Evolutionary conservation across 2,888 invertebrate species (phyloP), one percentile per base, ranked within the genome.

Genomic region (Eledone cirrhosa): DNA sequence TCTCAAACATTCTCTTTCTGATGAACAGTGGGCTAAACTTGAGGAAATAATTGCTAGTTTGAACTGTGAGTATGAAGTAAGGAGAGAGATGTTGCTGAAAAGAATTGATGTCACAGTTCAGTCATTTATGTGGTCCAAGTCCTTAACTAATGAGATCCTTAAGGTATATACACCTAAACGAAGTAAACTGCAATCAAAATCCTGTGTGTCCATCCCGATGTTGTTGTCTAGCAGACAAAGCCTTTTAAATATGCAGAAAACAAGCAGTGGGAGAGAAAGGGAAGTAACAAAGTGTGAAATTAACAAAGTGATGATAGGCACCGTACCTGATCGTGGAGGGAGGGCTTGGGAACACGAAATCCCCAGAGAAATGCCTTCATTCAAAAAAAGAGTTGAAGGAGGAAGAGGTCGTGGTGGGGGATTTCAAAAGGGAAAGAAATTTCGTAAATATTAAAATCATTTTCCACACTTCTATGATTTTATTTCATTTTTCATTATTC

Each of bases 351-450:
- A 98, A 87, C 94, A 95, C 86, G 95, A 96, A 81, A 98, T 98
- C 0, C 97, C 97, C 0, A 97, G 97, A 0, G 98, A 98, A 92
- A 98, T 98, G 97, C 98, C 98, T 0, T 94, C 96, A 0, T 98
- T 98, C 96, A 94, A 94, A 87, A 95, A 96, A 87, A 86, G 93
- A 63, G 91, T 92, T 53, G 88, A 91, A 63, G 81, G 83, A 47
- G 81, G 83, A 29, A 31, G 85, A 67, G 81, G 84, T 41, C 83
- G 83, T 24, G 78, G 81, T n/a, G 81, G 82, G 67, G 87, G 88
- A n/a, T 89, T 90, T 29, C 91, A 75, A 33, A 76, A 79, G 74
- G 79, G 80, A 0, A 89, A 41, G 41, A 41, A 41, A 41, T 41
- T 41, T 11, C 41, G 41, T 41, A 41, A 41, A 41, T 2, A 41